Evolutionary conservation across 2,888 invertebrate genomes (phyloP).

Genomic region (Parapristionchus giblindavisi): DNA sequence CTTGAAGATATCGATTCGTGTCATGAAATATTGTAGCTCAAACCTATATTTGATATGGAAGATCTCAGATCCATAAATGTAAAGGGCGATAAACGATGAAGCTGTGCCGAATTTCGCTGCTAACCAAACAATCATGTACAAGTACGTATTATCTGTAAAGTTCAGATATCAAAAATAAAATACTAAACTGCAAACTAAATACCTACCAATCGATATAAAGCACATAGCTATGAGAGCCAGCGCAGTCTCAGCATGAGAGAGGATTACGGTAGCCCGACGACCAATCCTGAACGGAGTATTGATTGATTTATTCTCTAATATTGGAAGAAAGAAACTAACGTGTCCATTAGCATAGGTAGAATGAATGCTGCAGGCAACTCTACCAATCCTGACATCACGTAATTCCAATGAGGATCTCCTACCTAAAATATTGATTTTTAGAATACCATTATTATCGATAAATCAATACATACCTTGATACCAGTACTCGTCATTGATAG

Average conservation of each 20-base stretch:
- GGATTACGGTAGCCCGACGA: conserved; percentile 32
- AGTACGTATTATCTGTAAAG: conserved; percentile 17
- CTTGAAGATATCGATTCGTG: not conserved
- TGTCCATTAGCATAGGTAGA: conserved; percentile 34
- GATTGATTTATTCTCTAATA: not conserved
- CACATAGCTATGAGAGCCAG: conserved; percentile 22
- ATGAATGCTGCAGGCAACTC: conserved; percentile 33
- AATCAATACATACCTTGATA: conserved; percentile 12
- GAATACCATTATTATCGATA: not conserved
- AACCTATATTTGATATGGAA: conserved; percentile 36
- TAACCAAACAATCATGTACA: conserved; percentile 32
- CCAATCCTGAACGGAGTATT: conserved; percentile 17
- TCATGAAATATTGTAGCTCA: not conserved
- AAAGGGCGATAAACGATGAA: conserved; percentile 37
- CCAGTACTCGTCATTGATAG: conserved; percentile 35
- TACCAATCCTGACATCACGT: conserved; percentile 33
- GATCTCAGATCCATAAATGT: conserved; percentile 36
- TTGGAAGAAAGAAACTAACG: not conserved
- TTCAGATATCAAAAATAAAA: not conserved
- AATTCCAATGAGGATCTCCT: conserved; percentile 35
- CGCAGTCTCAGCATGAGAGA: conserved; percentile 31
- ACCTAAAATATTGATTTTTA: not conserved
- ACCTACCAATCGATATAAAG: conserved; percentile 31
- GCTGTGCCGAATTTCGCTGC: conserved; percentile 34
- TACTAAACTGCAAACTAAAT: not conserved